phyloP scores from a whole-genome alignment of 1,140 invertebrate genomes.

The Pseudomyrmex concolor region DNA sequence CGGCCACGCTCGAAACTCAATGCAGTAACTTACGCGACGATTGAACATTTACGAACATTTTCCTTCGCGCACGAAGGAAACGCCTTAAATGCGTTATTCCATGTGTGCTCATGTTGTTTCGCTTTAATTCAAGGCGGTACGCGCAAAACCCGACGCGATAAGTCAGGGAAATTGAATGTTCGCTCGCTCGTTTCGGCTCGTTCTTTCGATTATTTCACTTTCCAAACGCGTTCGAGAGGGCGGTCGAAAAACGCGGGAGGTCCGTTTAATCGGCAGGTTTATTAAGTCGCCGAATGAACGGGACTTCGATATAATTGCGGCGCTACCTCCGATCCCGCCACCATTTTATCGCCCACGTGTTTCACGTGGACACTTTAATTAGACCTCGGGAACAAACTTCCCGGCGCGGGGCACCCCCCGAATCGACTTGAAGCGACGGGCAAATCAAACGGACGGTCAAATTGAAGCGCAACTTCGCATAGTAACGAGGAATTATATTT shows the following conservation, averaged over 20 bases:
- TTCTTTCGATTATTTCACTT: conserved; percentile 32
- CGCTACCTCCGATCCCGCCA: not conserved
- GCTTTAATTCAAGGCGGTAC: not conserved
- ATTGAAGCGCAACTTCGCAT: too few relatives aligned
- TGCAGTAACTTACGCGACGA: conserved; percentile 18
- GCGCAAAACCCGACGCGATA: not conserved
- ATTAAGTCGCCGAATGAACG: conserved; percentile 6
- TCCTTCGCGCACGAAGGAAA: not conserved
- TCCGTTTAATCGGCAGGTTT: conserved; percentile 10
- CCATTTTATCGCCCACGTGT: not conserved
- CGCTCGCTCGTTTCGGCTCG: not conserved
- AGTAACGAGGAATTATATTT: too few relatives aligned
- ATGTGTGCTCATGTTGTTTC: not conserved
- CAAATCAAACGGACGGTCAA: too few relatives aligned
- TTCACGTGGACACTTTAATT: conserved; percentile 9
- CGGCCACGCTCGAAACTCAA: not conserved
- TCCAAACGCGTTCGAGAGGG: not conserved
- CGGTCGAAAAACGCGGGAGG: not conserved
- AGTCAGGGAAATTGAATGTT: not conserved
- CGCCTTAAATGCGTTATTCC: not conserved
- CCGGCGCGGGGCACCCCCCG: not conserved
- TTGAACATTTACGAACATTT: not conserved
- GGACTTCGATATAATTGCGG: conserved; percentile 3
- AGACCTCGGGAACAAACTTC: not conserved
- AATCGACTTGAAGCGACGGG: not conserved